Evolutionary conservation across 1,140 invertebrate species (phyloP).

Genomic region (Eupeodes corollae): DNA sequence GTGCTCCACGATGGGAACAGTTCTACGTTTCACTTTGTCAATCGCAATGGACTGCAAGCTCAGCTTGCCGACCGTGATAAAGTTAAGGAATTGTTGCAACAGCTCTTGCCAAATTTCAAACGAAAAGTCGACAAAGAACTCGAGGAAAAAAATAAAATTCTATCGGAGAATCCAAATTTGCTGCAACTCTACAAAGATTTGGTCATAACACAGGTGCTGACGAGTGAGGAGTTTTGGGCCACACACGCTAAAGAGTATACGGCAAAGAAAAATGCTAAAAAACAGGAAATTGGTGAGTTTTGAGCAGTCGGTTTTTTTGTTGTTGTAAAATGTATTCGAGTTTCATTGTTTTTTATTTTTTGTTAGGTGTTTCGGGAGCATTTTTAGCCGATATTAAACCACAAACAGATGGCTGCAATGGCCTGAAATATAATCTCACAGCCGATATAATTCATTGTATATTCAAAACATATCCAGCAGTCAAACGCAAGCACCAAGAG

Average conservation of each 20-base stretch:
- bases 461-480: slow-evolving; percentile 98
- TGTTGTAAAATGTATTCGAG: too few species aligned
- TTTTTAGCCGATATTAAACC: slow-evolving; percentile 92
- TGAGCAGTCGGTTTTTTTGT: slow-evolving; percentile 38
- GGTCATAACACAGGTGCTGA: slow-evolving; percentile 85
- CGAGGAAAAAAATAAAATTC: slow-evolving; percentile 75
- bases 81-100: slow-evolving; percentile 86
- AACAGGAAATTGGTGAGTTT: slow-evolving; percentile 69
- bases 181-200: slow-evolving; percentile 84
- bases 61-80: slow-evolving; percentile 85
- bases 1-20: slow-evolving; percentile 87
- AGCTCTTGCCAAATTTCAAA: slow-evolving; percentile 90
- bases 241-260: slow-evolving; percentile 73
- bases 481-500: slow-evolving; percentile 92
- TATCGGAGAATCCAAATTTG: slow-evolving; percentile 72
- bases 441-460: slow-evolving; percentile 95
- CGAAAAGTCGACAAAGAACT: slow-evolving; percentile 86
- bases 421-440: slow-evolving; percentile 94
- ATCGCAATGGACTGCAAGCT: slow-evolving; percentile 64
- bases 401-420: slow-evolving; percentile 93
- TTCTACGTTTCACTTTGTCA: slow-evolving; percentile 96
- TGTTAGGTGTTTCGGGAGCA: slow-evolving; percentile 66
- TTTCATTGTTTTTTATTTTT: slow-evolving; percentile 5
- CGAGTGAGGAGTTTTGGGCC: slow-evolving; percentile 93
- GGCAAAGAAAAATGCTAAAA: slow-evolving; percentile 54